These are phyloP conservation scores for Melikaiella ostensackeni DNA, from an alignment of 2,888 invertebrate species.

Conservation along the genomic window DNA sequence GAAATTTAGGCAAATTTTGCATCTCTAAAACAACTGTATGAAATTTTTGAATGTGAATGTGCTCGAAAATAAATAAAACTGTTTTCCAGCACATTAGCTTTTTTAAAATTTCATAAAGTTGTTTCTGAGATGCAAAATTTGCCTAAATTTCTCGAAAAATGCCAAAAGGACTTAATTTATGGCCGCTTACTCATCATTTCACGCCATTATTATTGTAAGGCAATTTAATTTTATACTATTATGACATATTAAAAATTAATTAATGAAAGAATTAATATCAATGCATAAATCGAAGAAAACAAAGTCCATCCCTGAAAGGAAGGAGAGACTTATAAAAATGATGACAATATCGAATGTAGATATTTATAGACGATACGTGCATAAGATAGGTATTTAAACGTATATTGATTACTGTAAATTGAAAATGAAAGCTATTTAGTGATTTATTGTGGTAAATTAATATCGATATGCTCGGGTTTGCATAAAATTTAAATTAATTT, in stretches of 20 bases:
- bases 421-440: constrained; percentile 15
- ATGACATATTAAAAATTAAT: neutral
- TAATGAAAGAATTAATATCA: neutral
- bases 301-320: neutral
- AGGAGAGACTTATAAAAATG: constrained; percentile 58
- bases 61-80: too few species aligned
- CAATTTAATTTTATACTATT: too few species aligned
- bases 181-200: too few species aligned
- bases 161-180: too few species aligned
- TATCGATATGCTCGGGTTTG: constrained; percentile 20
- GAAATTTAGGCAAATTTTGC: too few species aligned
- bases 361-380: constrained; percentile 52
- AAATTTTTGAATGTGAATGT: too few species aligned
- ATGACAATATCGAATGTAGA: constrained; percentile 71
- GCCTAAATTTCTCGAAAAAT: too few species aligned
- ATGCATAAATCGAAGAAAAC: constrained; percentile 10
- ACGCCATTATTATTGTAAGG: too few species aligned
- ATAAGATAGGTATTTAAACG: constrained; percentile 52
- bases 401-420: constrained; percentile 57
- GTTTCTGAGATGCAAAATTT: too few species aligned
- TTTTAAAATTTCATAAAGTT: too few species aligned
- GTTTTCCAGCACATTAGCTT: too few species aligned
- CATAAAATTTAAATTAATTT: constrained; percentile 1
- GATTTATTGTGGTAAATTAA: constrained; percentile 13
- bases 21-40: too few species aligned